Evolutionary conservation across 2,113 vertebrate species (phyloP).

Genomic region (Engystomops pustulosus): DNA sequence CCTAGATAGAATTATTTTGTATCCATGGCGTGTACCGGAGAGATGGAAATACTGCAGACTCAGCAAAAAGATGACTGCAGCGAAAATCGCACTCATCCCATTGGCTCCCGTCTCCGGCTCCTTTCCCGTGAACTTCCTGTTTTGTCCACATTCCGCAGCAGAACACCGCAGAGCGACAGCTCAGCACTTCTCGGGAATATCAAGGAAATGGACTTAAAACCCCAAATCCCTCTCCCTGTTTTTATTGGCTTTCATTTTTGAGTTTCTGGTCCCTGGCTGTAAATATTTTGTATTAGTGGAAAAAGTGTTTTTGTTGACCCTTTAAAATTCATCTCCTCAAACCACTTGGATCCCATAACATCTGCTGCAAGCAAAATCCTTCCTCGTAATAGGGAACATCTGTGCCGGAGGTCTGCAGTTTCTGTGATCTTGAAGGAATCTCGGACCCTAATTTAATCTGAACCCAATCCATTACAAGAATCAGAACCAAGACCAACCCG

Average conservation of each 20-base stretch:
- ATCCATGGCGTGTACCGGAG: not conserved
- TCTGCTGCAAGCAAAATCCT: not conserved
- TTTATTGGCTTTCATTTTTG: not conserved
- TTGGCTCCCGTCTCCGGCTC: conserved; percentile 3
- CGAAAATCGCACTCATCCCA: not conserved
- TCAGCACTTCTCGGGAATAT: conserved; percentile 52
- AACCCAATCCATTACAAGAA: no score
- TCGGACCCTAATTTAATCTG: no score
- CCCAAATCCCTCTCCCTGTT: conserved; percentile 9
- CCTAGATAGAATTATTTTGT: no score
- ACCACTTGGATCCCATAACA: not conserved
- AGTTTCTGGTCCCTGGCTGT: not conserved
- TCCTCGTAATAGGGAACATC: not conserved
- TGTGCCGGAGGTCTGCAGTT: not conserved
- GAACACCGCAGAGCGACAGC: conserved; percentile 39
- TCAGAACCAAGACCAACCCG: no score
- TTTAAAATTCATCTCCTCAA: not conserved
- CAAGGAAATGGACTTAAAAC: conserved; percentile 39
- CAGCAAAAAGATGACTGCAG: not conserved
- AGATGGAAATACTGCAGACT: not conserved
- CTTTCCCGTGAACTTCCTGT: conserved; percentile 47
- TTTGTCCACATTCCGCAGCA: conserved; percentile 39
- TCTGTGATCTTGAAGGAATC: no score
- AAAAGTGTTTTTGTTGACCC: not conserved
- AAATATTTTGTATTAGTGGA: not conserved